Percentiles rank a stretch among this genome's conserved stretches.
These are phyloP conservation scores for Emydocephalus ijimae DNA, from an alignment of 2,113 vertebrate species.

Conservation along the genomic window DNA sequence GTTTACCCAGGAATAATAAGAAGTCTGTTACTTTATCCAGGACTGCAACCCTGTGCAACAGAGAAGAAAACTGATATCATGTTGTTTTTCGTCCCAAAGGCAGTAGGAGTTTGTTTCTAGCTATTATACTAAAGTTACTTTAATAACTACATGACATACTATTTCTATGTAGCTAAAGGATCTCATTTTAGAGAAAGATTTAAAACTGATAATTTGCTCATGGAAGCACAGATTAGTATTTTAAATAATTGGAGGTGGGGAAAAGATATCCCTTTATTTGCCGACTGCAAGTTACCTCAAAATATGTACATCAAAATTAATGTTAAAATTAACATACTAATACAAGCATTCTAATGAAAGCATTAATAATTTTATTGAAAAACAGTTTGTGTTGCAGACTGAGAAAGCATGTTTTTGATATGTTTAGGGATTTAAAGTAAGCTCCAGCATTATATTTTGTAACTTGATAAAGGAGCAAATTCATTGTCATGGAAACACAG, in stretches of 20 bases:
- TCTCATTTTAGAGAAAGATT: neutral
- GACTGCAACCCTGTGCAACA: constrained; percentile 81
- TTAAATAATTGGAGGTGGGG: neutral
- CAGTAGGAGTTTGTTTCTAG: neutral
- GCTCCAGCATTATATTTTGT: neutral
- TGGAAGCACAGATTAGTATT: neutral
- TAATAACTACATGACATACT: neutral
- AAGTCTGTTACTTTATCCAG: constrained; percentile 95
- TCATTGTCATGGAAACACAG: neutral
- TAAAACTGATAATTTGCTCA: neutral
- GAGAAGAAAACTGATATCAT: constrained; percentile 32
- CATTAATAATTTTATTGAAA: neutral
- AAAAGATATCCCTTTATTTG: neutral
- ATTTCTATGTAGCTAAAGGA: neutral
- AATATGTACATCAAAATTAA: neutral
- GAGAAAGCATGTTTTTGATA: neutral
- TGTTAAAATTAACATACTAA: neutral
- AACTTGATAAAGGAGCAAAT: neutral
- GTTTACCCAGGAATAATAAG: constrained; percentile 88
- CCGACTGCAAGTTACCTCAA: neutral
- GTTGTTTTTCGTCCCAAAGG: constrained; percentile 20
- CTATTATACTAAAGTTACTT: constrained; percentile 1
- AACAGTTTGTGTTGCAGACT: neutral
- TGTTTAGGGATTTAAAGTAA: neutral
- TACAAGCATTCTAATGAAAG: neutral